These are phyloP conservation scores for Galagoides demidoff DNA, from an alignment of 2,797 vertebrate genomes.

Conservation along the genomic window DNA sequence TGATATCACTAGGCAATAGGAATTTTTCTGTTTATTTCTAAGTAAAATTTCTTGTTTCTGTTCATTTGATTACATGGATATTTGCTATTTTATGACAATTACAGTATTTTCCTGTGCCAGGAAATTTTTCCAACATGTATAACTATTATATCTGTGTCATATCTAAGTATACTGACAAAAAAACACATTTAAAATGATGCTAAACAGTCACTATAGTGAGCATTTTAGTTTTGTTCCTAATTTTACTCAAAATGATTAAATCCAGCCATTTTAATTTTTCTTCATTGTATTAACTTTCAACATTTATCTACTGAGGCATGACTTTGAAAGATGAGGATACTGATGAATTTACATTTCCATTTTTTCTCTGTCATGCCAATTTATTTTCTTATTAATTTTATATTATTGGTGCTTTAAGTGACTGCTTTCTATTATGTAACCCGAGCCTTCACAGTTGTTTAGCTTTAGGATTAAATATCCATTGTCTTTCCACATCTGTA, in stretches of 20 bases:
- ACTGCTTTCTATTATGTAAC: not conserved
- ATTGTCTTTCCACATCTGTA: not conserved
- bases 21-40: not conserved
- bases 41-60: not conserved
- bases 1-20: too few species aligned
- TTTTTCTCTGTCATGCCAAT: constrained; percentile 21
- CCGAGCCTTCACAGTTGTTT: not conserved
- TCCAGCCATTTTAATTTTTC: not conserved
- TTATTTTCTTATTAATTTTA: constrained; percentile 7
- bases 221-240: not conserved
- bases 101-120: not conserved
- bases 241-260: not conserved
- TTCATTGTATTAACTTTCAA: constrained; percentile 1
- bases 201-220: not conserved
- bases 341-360: not conserved
- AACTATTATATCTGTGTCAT: not conserved
- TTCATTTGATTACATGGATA: not conserved
- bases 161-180: not conserved
- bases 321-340: not conserved
- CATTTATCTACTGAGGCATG: constrained; percentile 7
- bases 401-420: not conserved
- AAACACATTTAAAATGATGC: not conserved
- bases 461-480: not conserved
- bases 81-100: not conserved
- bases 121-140: not conserved